phyloP scores from a whole-genome alignment of 1,140 invertebrate species.

The Adelges cooleyi region DNA sequence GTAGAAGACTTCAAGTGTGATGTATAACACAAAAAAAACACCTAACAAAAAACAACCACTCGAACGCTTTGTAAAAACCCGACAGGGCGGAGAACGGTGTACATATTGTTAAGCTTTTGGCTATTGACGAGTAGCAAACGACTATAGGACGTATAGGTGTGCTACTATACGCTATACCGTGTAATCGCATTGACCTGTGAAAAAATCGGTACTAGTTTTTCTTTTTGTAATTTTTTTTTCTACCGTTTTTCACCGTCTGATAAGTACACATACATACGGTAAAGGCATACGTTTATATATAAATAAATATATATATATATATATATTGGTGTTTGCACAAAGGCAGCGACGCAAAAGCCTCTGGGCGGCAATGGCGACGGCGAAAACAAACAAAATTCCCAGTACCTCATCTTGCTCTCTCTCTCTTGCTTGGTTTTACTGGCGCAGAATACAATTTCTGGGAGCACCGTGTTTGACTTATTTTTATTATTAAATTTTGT shows the following conservation, averaged over 20 bases:
- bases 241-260: conserved; percentile 16
- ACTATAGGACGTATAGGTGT: not conserved
- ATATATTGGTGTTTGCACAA: conserved; percentile 26
- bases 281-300: not conserved
- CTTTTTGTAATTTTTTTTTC: conserved; percentile 10
- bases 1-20: not conserved
- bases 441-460: conserved; percentile 24
- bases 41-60: not conserved
- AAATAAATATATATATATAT: too few species aligned
- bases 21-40: too few species aligned
- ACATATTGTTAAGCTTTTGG: too few species aligned
- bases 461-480: conserved; percentile 19
- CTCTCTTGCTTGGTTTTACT: too few species aligned
- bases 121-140: too few species aligned
- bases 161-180: not conserved
- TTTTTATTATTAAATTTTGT: conserved; percentile 28
- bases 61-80: not conserved
- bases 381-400: conserved; percentile 23
- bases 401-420: too few species aligned
- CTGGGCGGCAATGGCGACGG: not conserved
- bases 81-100: not conserved
- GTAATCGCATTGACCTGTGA: conserved; percentile 23
- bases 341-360: conserved; percentile 11
- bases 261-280: not conserved
- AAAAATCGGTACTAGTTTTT: conserved; percentile 1